A percentile compares a stretch with the other conserved stretches of the same genome.
phyloP scores from a whole-genome alignment of 1,140 invertebrate species.

The Drosophila parvula region DNA sequence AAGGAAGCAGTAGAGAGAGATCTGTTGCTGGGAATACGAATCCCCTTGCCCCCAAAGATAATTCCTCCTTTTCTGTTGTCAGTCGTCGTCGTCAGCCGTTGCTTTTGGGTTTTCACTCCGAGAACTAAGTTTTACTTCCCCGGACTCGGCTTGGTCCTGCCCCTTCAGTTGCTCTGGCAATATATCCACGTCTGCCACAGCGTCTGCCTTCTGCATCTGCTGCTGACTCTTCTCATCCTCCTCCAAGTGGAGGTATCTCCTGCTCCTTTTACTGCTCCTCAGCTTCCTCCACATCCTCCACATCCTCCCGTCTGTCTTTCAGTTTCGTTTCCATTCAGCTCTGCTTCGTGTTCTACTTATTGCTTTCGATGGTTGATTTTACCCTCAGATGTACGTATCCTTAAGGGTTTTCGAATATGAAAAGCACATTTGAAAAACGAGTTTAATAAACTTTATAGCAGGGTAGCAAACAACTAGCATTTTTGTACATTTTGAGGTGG shows the following conservation, averaged over 20 bases:
- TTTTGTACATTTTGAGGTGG: too few species aligned
- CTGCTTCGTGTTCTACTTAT: slow-evolving; percentile 38
- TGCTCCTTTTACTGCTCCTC: slow-evolving; percentile 35
- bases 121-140: slow-evolving; percentile 21
- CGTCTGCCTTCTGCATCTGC: slow-evolving; percentile 58
- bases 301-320: slow-evolving; percentile 39
- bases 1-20: slow-evolving; percentile 1
- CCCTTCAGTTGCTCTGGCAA: slow-evolving; percentile 38
- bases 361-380: slow-evolving; percentile 15
- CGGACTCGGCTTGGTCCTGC: slow-evolving; percentile 5
- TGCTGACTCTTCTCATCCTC: slow-evolving; percentile 10
- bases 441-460: too few species aligned
- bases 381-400: background rate
- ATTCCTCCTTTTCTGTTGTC: slow-evolving; percentile 22
- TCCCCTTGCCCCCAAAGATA: background rate
- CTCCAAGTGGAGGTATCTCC: background rate
- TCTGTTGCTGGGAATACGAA: slow-evolving; percentile 33
- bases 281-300: background rate
- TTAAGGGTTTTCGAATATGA: background rate
- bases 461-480: too few species aligned
- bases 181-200: slow-evolving; percentile 78
- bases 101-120: slow-evolving; percentile 44
- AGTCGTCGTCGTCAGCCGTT: slow-evolving; percentile 27
- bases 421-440: too few species aligned
- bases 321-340: slow-evolving; percentile 53